phyloP scores from a whole-genome alignment of 1,140 invertebrate genomes.

The Arion vulgaris region DNA sequence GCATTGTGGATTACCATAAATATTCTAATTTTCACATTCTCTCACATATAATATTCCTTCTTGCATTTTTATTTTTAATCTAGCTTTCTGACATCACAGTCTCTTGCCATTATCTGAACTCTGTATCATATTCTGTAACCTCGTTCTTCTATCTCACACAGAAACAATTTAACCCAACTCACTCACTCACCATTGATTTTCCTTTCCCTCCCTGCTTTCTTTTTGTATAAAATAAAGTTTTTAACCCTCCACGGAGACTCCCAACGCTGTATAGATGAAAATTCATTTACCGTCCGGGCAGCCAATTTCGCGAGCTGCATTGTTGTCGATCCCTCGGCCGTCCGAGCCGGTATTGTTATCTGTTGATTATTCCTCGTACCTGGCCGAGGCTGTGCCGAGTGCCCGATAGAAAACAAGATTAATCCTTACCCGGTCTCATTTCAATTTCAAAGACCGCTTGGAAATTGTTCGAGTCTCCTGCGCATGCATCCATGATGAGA shows the following conservation, averaged over 20 bases:
- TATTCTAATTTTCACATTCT: no score
- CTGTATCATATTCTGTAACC: constrained; percentile 1
- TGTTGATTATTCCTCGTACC: constrained; percentile 11
- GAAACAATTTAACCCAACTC: not conserved
- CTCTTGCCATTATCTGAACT: not conserved
- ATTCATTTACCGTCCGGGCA: constrained; percentile 16
- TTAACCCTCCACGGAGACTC: constrained; percentile 9
- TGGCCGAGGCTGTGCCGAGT: constrained; percentile 3
- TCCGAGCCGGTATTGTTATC: constrained; percentile 11
- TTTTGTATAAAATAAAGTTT: constrained; percentile 4
- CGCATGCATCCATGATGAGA: constrained; percentile 16
- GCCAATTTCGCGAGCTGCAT: not conserved
- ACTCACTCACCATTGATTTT: not conserved
- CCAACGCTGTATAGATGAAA: not conserved
- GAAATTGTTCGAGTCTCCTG: constrained; percentile 11
- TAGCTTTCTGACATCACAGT: not conserved
- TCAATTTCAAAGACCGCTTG: constrained; percentile 5
- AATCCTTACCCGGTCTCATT: constrained; percentile 7
- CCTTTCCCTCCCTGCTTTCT: not conserved
- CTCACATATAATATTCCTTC: not conserved
- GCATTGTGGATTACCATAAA: no score
- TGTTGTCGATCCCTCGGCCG: not conserved
- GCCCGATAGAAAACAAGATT: constrained; percentile 12
- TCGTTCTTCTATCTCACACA: not conserved
- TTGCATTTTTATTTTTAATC: not conserved